Base-by-base conservation (phyloP, 2,113 vertebrate species). In the Hydrochoerus hydrochaeris region DNA sequence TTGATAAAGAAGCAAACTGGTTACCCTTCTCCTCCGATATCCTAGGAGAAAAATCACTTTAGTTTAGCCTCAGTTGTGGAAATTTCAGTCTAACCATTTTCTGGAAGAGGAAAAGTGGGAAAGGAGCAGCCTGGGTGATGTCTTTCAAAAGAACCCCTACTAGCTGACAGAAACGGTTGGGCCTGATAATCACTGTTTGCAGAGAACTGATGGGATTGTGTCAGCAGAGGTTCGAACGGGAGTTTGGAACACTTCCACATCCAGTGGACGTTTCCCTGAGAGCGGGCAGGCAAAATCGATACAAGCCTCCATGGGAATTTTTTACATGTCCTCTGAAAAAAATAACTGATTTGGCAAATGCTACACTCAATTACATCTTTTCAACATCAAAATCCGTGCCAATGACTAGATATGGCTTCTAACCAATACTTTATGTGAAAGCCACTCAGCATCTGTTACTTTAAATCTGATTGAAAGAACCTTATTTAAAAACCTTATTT, bases 101-200 rank as follows among this genome's bases (percentile, higher is more conserved):
- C 71, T 94, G 2, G 17, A 19, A 85, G 89, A 41, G 62, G n/a
- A n/a, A 58, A 67, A 87, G 19, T 38, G 14, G 65, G 85, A 83
- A 90, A 71, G 77, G 57, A 83, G 35, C 32, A 87, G 49, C 57
- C 86, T 69, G 46, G 49, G 77, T 62, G 71, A 52, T 77, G 75
- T 95, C 60, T 89, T 94, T 26, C 71, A 92, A 91, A 77, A 17
- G 93, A 90, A 49, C 80, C 65, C 38, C 58, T 35, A 83, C 82
- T 63, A 93, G n/a, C 41, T 88, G 93, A 85, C 95, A 96, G 86
- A 88, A 90, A 77, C 67, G 58, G 71, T 41, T 90, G 81, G 90
- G 69, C 84, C 69, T 95, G 54, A 58, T 81, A 94, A 91, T 96
- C 93, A 90, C 75, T 71, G 57, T 97, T 95, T 96, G 28, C 30